Evolutionary conservation across 2,888 invertebrate genomes (phyloP).

Genomic region (Prosapia bicincta): DNA sequence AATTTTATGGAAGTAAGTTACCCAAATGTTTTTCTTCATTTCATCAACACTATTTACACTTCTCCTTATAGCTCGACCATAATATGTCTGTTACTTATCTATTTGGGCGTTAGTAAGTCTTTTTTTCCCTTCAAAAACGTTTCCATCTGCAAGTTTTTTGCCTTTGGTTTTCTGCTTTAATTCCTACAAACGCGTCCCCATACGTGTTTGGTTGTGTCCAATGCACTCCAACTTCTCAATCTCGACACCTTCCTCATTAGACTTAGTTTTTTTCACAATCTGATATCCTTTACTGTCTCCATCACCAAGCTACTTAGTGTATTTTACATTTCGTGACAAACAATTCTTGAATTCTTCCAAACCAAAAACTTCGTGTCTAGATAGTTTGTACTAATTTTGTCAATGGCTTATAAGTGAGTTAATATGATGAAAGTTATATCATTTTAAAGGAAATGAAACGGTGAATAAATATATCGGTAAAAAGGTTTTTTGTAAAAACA

Average conservation of each 20-base stretch:
- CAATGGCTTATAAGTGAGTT: too few species aligned
- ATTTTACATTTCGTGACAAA: not conserved
- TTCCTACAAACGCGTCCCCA: too few species aligned
- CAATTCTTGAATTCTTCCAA: not conserved
- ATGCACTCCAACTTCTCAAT: constrained; percentile 27
- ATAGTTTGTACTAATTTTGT: too few species aligned
- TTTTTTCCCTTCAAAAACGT: constrained; percentile 11
- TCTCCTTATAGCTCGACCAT: constrained; percentile 37
- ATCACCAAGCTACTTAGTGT: not conserved
- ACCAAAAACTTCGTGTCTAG: not conserved
- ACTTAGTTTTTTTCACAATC: constrained; percentile 7
- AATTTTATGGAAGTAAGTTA: constrained; percentile 36
- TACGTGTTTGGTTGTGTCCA: too few species aligned
- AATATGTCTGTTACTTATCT: constrained; percentile 35
- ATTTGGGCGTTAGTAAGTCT: constrained; percentile 9
- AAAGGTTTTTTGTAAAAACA: too few species aligned
- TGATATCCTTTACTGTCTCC: not conserved
- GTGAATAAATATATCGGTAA: too few species aligned
- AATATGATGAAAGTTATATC: too few species aligned
- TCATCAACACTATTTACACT: constrained; percentile 31
- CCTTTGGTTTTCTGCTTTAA: constrained; percentile 7
- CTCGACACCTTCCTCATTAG: constrained; percentile 7
- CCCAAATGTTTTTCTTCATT: constrained; percentile 39
- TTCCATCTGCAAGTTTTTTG: constrained; percentile 19
- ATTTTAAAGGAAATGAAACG: too few species aligned